Base-by-base conservation (phyloP, 2,888 invertebrate species). In the Amblyjoppa fuscipennis region DNA sequence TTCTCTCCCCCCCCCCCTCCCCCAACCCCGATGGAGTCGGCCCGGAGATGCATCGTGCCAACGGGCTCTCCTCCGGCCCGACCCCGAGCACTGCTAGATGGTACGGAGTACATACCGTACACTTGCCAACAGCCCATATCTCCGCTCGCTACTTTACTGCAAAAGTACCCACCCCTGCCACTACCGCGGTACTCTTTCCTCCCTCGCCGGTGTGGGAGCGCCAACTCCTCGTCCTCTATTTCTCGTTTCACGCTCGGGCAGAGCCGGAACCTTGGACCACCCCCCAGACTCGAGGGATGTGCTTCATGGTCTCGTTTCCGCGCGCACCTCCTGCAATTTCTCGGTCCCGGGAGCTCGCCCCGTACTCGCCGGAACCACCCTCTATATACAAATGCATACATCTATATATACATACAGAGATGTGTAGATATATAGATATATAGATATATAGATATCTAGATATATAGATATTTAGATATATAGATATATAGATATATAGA, bases 301-400 rank as follows among this genome's bases (percentile, higher is more conserved):
- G 41, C 13, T 51, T 20, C 38, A 66, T 16, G 51, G 64, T 45
- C 75, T 77, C 61, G 78, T 66, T 82, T 80, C 66, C 76, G 73
- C 69, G 81, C 76, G 79, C 82, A 79, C 66, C 79, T 77, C 66
- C 61, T 80, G 70, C 74, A 80, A 85, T 84, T 75, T 66, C 53
- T 73, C 74, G 45, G 0, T n/a, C n/a, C 74, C 45, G 38, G 25
- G 74, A 69, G 66, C 59, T 73, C 76, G 31, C 59, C 56, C n/a
- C 53, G 64, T 41, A 70, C 66, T 41, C 71, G 34, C 53, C 38
- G 25, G 38, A 80, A 66, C 75, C 66, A 61, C 74, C 82, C 77
- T 66, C 51, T 59, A 56, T 70, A 73, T 56, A 76, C 7, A 56
- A 11, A 5, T 53, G 34, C n/a, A 16, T 74, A 74, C 34, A 38